Percentiles rank a stretch among this genome's conserved stretches.
phyloP scores from a whole-genome alignment of 2,113 vertebrate genomes.

The Herpailurus yagouaroundi region DNA sequence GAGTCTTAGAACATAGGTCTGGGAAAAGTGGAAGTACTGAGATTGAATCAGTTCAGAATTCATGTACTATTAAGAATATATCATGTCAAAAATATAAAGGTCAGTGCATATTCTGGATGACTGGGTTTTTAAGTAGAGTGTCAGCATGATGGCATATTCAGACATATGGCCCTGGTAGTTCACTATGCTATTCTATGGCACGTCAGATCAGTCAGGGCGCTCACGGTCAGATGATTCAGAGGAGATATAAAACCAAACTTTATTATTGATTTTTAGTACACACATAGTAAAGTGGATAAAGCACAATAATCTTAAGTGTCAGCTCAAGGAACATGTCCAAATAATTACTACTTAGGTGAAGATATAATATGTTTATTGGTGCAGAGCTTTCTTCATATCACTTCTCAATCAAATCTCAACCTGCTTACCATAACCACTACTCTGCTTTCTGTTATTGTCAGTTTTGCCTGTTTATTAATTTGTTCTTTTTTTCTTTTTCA shows the following conservation, averaged over 20 bases:
- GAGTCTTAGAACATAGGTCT: not conserved
- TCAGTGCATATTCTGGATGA: not conserved
- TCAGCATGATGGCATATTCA: not conserved
- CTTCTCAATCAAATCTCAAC: not conserved
- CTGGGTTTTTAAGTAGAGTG: not conserved
- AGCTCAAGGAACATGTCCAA: not conserved
- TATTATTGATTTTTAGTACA: not conserved
- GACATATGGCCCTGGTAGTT: not conserved
- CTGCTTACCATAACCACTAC: not conserved
- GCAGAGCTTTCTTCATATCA: not conserved
- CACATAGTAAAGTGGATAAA: not conserved
- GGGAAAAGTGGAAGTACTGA: not conserved
- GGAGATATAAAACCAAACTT: not conserved
- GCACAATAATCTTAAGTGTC: not conserved
- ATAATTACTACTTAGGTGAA: not conserved
- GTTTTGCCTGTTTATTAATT: not conserved
- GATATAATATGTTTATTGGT: not conserved
- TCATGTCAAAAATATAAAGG: not conserved
- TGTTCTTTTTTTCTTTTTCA: not conserved
- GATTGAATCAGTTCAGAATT: not conserved
- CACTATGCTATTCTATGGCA: not conserved
- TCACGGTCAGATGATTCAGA: not conserved
- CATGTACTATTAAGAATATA: not conserved
- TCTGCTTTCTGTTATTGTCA: not conserved
- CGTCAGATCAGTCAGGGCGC: not conserved